Percentiles rank a stretch among this genome's conserved stretches.
Conservation (phyloP, 2,113 vertebrate species). For the Hemibagrus wyckioides region DNA sequence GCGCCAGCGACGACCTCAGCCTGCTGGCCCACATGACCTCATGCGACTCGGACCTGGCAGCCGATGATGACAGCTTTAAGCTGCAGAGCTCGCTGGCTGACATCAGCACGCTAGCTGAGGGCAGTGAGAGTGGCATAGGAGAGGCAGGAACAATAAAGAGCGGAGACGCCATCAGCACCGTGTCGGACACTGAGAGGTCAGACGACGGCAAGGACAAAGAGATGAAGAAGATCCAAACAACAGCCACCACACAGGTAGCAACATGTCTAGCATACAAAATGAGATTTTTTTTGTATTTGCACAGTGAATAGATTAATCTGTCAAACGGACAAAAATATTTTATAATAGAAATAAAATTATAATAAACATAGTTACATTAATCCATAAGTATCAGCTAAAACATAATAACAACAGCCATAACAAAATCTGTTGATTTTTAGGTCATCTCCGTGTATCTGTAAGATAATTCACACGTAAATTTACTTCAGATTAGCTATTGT, state of each 20-base stretch:
- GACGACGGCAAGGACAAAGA: conserved; percentile 98
- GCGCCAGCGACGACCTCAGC: conserved; percentile 91
- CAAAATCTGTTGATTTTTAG: background rate
- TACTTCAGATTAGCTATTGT: background rate
- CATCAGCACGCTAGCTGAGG: conserved; percentile 79
- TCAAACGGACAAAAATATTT: background rate
- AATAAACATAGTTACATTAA: background rate
- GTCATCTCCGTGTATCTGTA: too few species aligned
- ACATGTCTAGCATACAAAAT: background rate
- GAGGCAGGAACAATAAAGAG: conserved; percentile 82
- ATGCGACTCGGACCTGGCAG: conserved; percentile 82
- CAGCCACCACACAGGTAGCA: conserved; percentile 91
- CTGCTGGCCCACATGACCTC: conserved; percentile 92
- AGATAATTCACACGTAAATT: background rate
- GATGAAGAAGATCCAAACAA: conserved; percentile 96
- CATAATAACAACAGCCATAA: too few species aligned
- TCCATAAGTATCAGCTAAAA: background rate
- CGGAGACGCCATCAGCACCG: conserved; percentile 81
- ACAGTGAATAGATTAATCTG: background rate
- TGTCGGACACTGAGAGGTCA: conserved; percentile 92
- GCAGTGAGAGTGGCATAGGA: conserved; percentile 79
- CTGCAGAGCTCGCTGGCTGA: conserved; percentile 82
- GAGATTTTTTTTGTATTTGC: background rate
- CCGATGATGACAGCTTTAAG: conserved; percentile 75
- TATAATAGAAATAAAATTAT: background rate